phyloP scores from a whole-genome alignment of 2,888 invertebrate species.

The Osedax fenrisi region DNA sequence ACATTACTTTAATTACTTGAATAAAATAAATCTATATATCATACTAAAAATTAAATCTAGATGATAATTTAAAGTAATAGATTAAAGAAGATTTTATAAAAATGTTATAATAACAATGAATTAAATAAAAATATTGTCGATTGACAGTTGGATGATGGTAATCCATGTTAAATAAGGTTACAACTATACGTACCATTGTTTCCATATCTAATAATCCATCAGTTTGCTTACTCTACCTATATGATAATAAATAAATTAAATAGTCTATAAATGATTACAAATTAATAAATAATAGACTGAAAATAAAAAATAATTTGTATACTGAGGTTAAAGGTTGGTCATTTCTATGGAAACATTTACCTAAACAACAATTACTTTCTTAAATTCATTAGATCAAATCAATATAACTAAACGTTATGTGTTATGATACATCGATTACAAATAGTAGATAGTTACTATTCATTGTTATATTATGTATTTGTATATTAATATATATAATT shows the following conservation, averaged over 20 bases:
- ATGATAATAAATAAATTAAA: not conserved
- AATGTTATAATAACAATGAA: not conserved
- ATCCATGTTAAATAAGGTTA: not conserved
- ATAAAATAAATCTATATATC: no score
- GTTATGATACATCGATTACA: no score
- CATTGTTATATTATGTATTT: no score
- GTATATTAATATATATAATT: no score
- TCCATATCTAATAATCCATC: not conserved
- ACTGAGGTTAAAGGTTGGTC: not conserved
- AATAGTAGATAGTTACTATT: no score
- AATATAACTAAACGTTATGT: no score
- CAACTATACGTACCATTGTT: not conserved
- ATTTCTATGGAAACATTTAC: not conserved
- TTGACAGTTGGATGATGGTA: not conserved
- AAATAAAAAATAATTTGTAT: not conserved
- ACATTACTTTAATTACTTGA: no score
- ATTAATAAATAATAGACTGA: not conserved
- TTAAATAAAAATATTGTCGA: not conserved
- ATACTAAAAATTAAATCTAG: not conserved
- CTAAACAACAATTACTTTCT: no score
- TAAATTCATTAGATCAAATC: no score
- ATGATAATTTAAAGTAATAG: not conserved
- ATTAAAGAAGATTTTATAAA: not conserved
- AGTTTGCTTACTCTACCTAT: not conserved
- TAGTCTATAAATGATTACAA: not conserved